Evolutionary conservation across 1,140 invertebrate genomes (phyloP), one percentile per base, ranked within the genome.

Genomic region (Diplogasteroides magnus): DNA sequence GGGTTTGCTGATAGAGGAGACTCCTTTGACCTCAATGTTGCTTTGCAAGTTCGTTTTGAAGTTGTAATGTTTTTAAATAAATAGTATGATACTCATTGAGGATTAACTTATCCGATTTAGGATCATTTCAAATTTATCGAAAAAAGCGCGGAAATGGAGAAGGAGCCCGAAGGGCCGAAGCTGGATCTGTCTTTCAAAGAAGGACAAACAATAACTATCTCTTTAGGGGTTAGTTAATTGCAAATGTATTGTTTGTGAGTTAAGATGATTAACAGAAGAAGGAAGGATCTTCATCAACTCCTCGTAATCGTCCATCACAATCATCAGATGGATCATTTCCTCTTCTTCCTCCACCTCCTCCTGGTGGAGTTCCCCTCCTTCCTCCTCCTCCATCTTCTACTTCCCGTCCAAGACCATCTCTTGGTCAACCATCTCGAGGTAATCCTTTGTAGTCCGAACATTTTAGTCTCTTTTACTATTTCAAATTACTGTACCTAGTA

Each of bases 11-110:
- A 99, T 85, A 87, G 95, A 77, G 94, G 93, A 25, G 96, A 99
- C 85, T 97, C 95, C 63, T 99, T 99, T 87, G 97, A 99, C 87
- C 86, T 99, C 19, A 98, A 98, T 87, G 96, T 99, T 26, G 90
- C 95, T 27, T 86, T 99, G 32, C 95, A 98, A 87, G 74, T 74
- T 2, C 37, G 31, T 63, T 23, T 31, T 67, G n/a, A n/a, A n/a
- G n/a, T n/a, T n/a, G n/a, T n/a, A n/a, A n/a, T n/a, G n/a, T 68
- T 69, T 68, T 68, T 29, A 68, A 68, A 31, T 37, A 67, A 64
- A 56, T 56, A 13, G 65, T n/a, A n/a, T n/a, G n/a, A n/a, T n/a
- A n/a, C n/a, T n/a, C n/a, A n/a, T n/a, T n/a, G n/a, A n/a, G n/a
- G n/a, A n/a, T n/a, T n/a, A n/a, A n/a, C n/a, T n/a, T n/a, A n/a